A percentile compares a stretch with the other conserved stretches of the same genome.
phyloP scores from a whole-genome alignment of 2,888 invertebrate species.

The Parnassius glacialis region DNA sequence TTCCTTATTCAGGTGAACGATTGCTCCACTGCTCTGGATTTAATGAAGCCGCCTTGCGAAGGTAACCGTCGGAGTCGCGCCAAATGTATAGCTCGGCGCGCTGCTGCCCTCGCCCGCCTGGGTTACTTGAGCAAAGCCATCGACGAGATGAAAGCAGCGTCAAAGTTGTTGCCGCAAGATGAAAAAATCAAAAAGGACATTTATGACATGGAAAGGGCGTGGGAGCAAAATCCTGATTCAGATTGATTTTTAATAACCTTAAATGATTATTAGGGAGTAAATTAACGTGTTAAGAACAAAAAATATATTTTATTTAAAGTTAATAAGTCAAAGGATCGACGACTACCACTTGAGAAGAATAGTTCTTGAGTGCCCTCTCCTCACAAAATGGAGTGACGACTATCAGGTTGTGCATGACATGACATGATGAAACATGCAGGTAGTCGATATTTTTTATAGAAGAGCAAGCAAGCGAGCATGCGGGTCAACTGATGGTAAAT shows the following conservation, averaged over 20 bases:
- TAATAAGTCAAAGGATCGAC: too few relatives aligned
- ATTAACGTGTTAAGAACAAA: too few relatives aligned
- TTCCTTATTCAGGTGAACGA: conserved; percentile 63
- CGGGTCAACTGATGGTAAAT: too few relatives aligned
- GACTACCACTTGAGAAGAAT: too few relatives aligned
- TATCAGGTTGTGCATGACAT: too few relatives aligned
- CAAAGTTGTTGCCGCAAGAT: conserved; percentile 84
- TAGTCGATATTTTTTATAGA: too few relatives aligned
- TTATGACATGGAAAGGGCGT: conserved; percentile 87
- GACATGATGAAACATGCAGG: too few relatives aligned
- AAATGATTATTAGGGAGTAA: too few relatives aligned
- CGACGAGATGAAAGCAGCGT: conserved; percentile 87
- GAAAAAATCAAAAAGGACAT: conserved; percentile 82
- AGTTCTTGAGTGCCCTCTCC: too few relatives aligned
- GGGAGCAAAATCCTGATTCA: conserved; percentile 88
- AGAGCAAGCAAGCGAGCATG: too few relatives aligned
- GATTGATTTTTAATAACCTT: conserved; percentile 41
- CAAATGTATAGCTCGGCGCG: conserved; percentile 87
- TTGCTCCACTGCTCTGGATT: conserved; percentile 85
- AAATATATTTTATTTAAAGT: too few relatives aligned
- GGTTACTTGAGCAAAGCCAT: conserved; percentile 86
- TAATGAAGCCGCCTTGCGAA: conserved; percentile 86
- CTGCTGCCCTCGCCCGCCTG: conserved; percentile 86
- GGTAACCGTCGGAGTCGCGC: conserved; percentile 86
- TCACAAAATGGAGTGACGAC: too few relatives aligned